Evolutionary conservation across 2,113 vertebrate genomes (phyloP).

Genomic region (Caracal caracal): DNA sequence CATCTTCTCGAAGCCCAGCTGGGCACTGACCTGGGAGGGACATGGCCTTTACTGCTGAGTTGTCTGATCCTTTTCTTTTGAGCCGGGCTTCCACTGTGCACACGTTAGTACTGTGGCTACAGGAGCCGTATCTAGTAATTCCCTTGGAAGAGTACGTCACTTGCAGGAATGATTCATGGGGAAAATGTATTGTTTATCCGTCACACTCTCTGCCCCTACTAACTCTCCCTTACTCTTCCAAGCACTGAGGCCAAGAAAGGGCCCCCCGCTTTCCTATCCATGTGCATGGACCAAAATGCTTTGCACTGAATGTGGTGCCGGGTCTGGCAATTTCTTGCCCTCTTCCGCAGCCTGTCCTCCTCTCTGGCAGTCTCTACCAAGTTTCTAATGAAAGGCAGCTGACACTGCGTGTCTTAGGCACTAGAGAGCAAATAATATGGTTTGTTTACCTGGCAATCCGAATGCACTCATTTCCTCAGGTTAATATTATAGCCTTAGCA

Average conservation of each 20-base stretch:
- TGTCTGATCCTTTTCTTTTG: background rate
- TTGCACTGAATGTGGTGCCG: conserved; percentile 32
- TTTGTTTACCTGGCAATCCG: conserved; percentile 58
- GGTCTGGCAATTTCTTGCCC: background rate
- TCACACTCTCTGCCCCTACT: conserved; percentile 69
- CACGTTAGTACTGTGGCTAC: background rate
- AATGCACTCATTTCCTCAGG: conserved; percentile 9
- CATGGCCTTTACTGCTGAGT: background rate
- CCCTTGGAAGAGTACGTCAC: conserved; percentile 32
- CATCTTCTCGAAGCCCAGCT: background rate
- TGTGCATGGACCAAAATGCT: conserved; percentile 58
- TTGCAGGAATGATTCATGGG: conserved; percentile 72
- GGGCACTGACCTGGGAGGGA: background rate
- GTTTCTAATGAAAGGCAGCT: conserved; percentile 53
- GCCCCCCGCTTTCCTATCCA: conserved; percentile 52
- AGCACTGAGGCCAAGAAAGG: conserved; percentile 62
- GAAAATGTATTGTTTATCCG: conserved; percentile 77
- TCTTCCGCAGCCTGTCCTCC: conserved; percentile 46
- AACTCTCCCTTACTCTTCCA: conserved; percentile 63
- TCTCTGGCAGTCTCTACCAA: conserved; percentile 36
- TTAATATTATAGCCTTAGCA: conserved; percentile 57
- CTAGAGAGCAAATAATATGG: conserved; percentile 38
- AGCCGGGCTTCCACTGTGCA: background rate
- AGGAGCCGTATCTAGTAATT: conserved; percentile 18
- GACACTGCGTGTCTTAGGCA: background rate